Evolutionary conservation across 2,797 vertebrate genomes (phyloP), one percentile per base, ranked within the genome.

Genomic region (Coccyzus lansbergi): DNA sequence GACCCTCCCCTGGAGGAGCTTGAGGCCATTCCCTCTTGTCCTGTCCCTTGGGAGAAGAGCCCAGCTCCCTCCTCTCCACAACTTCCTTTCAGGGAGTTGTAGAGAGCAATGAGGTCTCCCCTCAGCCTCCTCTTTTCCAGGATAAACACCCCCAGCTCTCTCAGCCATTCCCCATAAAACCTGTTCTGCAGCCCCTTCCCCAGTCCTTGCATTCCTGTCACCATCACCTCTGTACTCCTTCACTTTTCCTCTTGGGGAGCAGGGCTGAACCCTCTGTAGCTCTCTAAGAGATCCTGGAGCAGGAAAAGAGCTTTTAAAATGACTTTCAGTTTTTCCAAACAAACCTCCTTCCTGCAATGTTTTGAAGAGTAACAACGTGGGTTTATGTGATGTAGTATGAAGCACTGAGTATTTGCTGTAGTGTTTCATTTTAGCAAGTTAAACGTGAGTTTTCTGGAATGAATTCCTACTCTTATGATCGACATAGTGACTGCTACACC

Each of bases 401-500:
- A 78, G n/a, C 17, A 15, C 12, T 34, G 59, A 22, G 34, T 59
- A 53, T 34, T 56, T 19, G 67, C 64, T 4, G 2, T 53, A 52
- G 44, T 40, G 24, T 81, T 90, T 58, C 4, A 19, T 42, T 72
- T 89, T 38, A 22, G 38, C 9, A 76, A 75, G n/a, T n/a, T 55
- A 46, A 71, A 49, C 29, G 38, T 19, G 68, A 91, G 16, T 65
- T 85, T 63, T 42, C 38, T 53, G 38, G 38, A 58, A 8, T 38
- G 67, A 63, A 46, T 15, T 70, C 12, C 26, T 51, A 34, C 65
- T 42, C 38, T 56, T 24, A 10, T 36, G 40, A 34, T 22, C 40
- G 34, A 7, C 1, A 0, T 15, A 62, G 63, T 22, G 63, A 21
- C 29, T 42, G 2, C 38, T 11, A 2, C 18, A 31, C 20, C 26